Evolutionary conservation across 1,140 invertebrate species (phyloP), one percentile per base, ranked within the genome.

Genomic region (Nymphalis io): DNA sequence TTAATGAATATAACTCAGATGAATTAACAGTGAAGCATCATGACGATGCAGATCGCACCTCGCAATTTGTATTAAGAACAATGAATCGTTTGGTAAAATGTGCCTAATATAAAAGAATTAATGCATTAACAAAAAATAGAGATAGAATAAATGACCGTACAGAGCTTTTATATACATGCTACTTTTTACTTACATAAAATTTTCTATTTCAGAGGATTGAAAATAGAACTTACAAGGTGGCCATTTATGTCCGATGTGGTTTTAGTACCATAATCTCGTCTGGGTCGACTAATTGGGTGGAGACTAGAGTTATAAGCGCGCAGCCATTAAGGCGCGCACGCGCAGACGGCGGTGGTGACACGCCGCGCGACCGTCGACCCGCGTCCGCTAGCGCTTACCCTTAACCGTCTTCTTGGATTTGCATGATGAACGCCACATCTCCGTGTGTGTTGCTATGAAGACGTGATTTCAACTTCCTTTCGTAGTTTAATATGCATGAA

Each of bases 1-100:
- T 79, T 84, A 84, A 88, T 87, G 81, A 87, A 80, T 79, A 79
- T 80, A 86, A 80, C 82, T 76, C 80, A 79, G 77, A 82, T 80
- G 79, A 79, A 74, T 86, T 74, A 66, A 72, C 74, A 73, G 74
- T 75, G 79, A 74, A 61, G 76, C 78, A 75, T 71, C 74, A 80
- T 88, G 79, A 83, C 80, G 78, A 51, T 74, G 79, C 80, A 78
- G 75, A 85, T 85, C 79, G 79, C 79, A 83, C 75, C 72, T 70
- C 73, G 70, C 73, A 74, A 78, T 82, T 78, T 76, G 67, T 72
- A 75, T 68, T 78, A 73, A 70, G 75, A 72, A 82, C 74, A 80
- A 78, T 73, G 55, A 53, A 39, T 64, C 62, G 55, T 57, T 72
- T 68, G 60, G 53, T 60, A 58, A 74, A 51, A 71, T 63, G 42